These are phyloP conservation scores for Drosophila subobscura DNA, from an alignment of 1,140 invertebrate species.

Conservation along the genomic window DNA sequence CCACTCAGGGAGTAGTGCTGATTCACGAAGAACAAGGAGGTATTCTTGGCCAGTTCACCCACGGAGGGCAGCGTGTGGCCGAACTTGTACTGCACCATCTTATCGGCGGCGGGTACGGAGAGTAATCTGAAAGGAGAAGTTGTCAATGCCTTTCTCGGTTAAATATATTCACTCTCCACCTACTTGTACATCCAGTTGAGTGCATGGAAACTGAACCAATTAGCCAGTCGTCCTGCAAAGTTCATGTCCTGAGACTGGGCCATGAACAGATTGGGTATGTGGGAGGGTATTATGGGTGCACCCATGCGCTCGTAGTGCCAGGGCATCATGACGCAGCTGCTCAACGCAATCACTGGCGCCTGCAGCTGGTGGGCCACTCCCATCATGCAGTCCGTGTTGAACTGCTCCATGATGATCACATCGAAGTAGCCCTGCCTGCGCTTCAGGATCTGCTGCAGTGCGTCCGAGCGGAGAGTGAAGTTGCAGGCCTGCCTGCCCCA, in stretches of 20 bases:
- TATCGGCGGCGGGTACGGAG: constrained; percentile 60
- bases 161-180: background rate
- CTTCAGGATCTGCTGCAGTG: constrained; percentile 62
- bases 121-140: constrained; percentile 24
- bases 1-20: constrained; percentile 86
- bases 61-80: constrained; percentile 86
- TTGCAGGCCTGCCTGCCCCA: constrained; percentile 76
- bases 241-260: constrained; percentile 85
- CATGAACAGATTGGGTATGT: constrained; percentile 85
- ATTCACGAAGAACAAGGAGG: constrained; percentile 87
- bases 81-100: constrained; percentile 75
- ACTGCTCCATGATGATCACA: constrained; percentile 87
- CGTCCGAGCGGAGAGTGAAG: constrained; percentile 66
- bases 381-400: constrained; percentile 89
- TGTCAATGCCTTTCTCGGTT: too few species aligned
- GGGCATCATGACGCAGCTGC: constrained; percentile 85
- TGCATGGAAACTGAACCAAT: constrained; percentile 77
- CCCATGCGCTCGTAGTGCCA: constrained; percentile 86
- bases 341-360: constrained; percentile 86
- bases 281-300: constrained; percentile 85
- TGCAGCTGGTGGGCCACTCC: constrained; percentile 86
- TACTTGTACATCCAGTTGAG: constrained; percentile 76
- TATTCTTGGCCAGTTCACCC: constrained; percentile 85
- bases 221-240: constrained; percentile 83
- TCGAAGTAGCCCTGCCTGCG: constrained; percentile 85